Percentiles rank a stretch among this genome's conserved stretches.
Conservation (phyloP, 2,797 vertebrate genomes). For the Chrysocyon brachyurus region DNA sequence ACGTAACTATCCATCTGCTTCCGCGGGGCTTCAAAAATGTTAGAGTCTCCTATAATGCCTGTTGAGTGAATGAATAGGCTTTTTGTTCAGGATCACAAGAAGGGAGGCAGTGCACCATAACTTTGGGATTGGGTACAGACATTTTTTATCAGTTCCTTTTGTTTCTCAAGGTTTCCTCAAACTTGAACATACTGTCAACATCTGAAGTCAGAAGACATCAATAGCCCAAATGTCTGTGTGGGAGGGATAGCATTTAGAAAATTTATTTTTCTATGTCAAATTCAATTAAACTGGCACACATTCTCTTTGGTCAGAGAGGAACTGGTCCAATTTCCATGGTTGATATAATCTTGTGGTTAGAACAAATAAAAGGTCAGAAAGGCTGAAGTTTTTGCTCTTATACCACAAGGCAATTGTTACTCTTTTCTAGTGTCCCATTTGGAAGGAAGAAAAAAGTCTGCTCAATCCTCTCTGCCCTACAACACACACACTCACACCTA, state of each 20-base stretch:
- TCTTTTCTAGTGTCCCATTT: neutral
- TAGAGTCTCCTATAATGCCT: neutral
- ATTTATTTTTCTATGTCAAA: neutral
- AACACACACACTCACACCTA: neutral
- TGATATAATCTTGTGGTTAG: slow-evolving; percentile 44
- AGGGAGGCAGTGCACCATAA: neutral
- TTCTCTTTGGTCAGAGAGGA: slow-evolving; percentile 20
- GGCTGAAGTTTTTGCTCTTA: neutral
- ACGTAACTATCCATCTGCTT: slow-evolving; percentile 88
- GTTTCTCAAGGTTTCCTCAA: slow-evolving; percentile 70
- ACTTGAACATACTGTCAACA: slow-evolving; percentile 46
- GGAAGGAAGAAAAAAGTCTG: neutral
- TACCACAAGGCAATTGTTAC: neutral
- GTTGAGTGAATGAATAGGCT: slow-evolving; percentile 41
- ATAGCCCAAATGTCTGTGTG: neutral
- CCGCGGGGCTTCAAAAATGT: neutral
- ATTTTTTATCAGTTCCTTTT: slow-evolving; percentile 61
- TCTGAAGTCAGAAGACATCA: slow-evolving; percentile 42
- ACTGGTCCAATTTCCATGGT: neutral
- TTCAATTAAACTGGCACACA: slow-evolving; percentile 11
- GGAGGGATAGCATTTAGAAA: neutral
- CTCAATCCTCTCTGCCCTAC: neutral
- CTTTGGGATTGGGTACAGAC: neutral
- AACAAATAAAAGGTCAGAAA: slow-evolving; percentile 47
- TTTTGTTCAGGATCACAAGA: slow-evolving; percentile 58